These are phyloP conservation scores for Struthidea cinerea DNA, from an alignment of 2,113 vertebrate species.

Conservation along the genomic window DNA sequence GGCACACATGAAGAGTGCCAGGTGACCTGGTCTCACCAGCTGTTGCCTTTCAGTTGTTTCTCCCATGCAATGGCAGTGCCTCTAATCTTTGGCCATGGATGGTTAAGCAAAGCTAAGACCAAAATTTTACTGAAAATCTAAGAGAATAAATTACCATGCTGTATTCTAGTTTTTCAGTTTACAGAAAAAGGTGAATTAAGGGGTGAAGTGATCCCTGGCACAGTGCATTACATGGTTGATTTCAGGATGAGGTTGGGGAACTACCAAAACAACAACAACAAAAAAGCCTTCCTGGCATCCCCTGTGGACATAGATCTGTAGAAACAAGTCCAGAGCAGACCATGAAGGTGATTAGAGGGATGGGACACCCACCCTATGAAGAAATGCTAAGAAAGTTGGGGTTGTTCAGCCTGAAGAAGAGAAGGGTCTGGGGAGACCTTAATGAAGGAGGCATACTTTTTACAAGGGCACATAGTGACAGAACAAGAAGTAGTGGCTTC, in stretches of 20 bases:
- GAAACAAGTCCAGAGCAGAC: background rate
- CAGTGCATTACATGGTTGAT: rapidly evolving
- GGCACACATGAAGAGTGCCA: no score
- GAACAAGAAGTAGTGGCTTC: background rate
- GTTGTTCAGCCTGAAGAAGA: background rate
- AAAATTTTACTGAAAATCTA: background rate
- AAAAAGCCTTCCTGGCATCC: background rate
- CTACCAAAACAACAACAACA: background rate
- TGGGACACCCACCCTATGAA: background rate
- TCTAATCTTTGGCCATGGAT: background rate
- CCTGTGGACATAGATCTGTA: background rate
- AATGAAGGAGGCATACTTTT: background rate
- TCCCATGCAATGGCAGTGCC: background rate
- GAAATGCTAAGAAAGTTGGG: background rate
- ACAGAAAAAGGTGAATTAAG: background rate
- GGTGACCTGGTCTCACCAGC: background rate
- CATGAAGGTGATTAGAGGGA: background rate
- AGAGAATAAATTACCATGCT: background rate
- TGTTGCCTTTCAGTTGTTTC: background rate
- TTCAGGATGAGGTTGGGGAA: background rate
- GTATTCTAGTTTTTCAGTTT: background rate
- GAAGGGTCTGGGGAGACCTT: background rate
- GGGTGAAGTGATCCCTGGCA: background rate
- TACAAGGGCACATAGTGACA: background rate
- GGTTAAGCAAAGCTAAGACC: background rate